These are phyloP conservation scores for Clinocottus analis DNA, from an alignment of 2,113 vertebrate species.

Conservation along the genomic window DNA sequence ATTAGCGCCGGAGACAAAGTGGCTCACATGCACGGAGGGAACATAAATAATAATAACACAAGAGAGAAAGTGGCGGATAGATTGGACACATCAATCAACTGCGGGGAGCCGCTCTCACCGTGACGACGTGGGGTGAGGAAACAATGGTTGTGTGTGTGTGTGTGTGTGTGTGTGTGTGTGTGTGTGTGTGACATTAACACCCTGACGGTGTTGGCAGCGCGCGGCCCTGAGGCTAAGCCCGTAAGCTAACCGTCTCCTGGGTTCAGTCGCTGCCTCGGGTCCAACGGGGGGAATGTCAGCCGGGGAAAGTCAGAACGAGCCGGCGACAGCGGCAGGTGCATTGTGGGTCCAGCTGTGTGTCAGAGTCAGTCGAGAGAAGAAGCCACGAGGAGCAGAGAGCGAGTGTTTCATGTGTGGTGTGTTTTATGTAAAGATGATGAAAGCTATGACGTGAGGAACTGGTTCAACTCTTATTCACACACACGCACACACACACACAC, in stretches of 20 bases:
- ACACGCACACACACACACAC: background rate
- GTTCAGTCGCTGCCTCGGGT: slow-evolving; percentile 49
- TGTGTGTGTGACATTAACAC: slow-evolving; percentile 66
- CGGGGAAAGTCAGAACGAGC: slow-evolving; percentile 35
- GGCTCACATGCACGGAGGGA: slow-evolving; percentile 45
- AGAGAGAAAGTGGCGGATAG: slow-evolving; percentile 49
- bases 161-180: slow-evolving; percentile 21
- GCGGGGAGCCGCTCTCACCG: background rate
- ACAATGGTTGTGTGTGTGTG: slow-evolving; percentile 22
- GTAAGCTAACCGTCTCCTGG: slow-evolving; percentile 47
- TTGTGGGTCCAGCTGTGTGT: slow-evolving; percentile 34
- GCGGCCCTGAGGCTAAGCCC: slow-evolving; percentile 44
- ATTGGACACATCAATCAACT: slow-evolving; percentile 66
- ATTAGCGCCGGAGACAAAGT: slow-evolving; percentile 60
- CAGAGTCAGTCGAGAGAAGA: too few relatives aligned
- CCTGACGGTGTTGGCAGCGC: slow-evolving; percentile 59
- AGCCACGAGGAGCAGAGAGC: too few relatives aligned
- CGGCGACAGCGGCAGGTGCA: slow-evolving; percentile 11
- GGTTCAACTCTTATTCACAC: background rate
- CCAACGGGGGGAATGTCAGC: slow-evolving; percentile 54
- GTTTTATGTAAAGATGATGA: slow-evolving; percentile 1
- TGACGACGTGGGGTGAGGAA: background rate
- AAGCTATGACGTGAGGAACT: slow-evolving; percentile 1
- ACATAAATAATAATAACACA: slow-evolving; percentile 65
- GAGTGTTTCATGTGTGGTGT: background rate